A percentile compares a stretch with the other conserved stretches of the same genome.
These are phyloP conservation scores for Poecilia latipinna DNA, from an alignment of 2,113 vertebrate species.

Conservation along the genomic window DNA sequence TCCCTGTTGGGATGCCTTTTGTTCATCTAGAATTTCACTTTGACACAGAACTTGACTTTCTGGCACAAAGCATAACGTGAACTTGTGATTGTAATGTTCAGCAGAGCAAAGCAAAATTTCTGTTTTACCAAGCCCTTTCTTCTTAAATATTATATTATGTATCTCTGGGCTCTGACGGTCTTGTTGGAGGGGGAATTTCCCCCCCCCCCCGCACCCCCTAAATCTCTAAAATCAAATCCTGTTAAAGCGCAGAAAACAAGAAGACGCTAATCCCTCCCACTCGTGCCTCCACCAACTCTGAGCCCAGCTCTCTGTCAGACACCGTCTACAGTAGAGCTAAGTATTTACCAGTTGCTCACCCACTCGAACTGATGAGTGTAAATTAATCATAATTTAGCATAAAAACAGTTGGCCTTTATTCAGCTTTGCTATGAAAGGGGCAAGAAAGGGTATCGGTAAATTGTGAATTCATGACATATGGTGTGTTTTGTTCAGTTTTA, in stretches of 20 bases:
- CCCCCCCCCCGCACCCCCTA: conserved; percentile 6
- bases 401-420: not conserved
- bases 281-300: conserved; percentile 58
- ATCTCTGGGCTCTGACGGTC: conserved; percentile 65
- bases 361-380: conserved; percentile 63
- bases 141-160: conserved; percentile 74
- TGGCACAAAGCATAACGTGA: not conserved
- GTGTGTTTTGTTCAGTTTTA: not conserved
- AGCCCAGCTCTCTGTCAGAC: conserved; percentile 50
- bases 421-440: not conserved
- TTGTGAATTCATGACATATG: not conserved
- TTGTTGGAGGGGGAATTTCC: conserved; percentile 69
- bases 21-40: conserved; percentile 14
- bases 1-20: conserved; percentile 38
- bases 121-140: conserved; percentile 54
- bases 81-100: conserved; percentile 34
- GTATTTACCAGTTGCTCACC: conserved; percentile 62
- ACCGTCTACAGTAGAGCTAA: conserved; percentile 43
- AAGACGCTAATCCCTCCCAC: conserved; percentile 76
- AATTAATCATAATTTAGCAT: conserved; percentile 47
- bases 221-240: conserved; percentile 82
- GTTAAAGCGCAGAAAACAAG: conserved; percentile 78
- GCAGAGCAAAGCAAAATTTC: conserved; percentile 43
- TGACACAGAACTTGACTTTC: conserved; percentile 11
- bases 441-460: not conserved